These are phyloP conservation scores for Halcyon badia DNA, from an alignment of 2,797 vertebrate species.

Conservation along the genomic window DNA sequence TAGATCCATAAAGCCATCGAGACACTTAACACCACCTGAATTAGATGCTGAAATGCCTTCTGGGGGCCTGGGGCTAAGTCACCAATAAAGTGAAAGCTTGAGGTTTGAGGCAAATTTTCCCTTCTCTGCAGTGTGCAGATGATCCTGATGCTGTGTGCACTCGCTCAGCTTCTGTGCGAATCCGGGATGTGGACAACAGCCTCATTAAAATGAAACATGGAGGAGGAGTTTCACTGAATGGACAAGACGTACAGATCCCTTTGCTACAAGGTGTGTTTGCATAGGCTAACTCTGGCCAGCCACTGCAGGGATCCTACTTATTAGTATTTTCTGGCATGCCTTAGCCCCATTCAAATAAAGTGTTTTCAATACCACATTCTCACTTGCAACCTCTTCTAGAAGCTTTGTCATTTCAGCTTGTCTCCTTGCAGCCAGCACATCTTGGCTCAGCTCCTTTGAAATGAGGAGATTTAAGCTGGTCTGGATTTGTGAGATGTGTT, in stretches of 20 bases:
- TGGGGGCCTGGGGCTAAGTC: not conserved
- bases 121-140: constrained; percentile 88
- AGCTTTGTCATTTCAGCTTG: not conserved
- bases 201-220: constrained; percentile 94
- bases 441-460: not conserved
- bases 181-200: constrained; percentile 85
- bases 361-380: not conserved
- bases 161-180: constrained; percentile 87
- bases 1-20: not conserved
- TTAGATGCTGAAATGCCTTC: not conserved
- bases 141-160: constrained; percentile 94
- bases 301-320: not conserved
- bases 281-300: not conserved
- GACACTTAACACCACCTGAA: not conserved
- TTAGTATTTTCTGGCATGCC: not conserved
- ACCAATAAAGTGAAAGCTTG: not conserved
- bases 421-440: not conserved
- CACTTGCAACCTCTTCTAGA: not conserved
- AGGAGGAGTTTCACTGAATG: constrained; percentile 89
- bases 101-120: not conserved
- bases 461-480: not conserved
- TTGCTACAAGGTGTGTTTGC: constrained; percentile 86
- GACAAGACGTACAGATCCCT: constrained; percentile 91
- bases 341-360: not conserved
- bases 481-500: not conserved